Base-by-base conservation (phyloP, 2,888 invertebrate genomes). In the Meteorus colon region DNA sequence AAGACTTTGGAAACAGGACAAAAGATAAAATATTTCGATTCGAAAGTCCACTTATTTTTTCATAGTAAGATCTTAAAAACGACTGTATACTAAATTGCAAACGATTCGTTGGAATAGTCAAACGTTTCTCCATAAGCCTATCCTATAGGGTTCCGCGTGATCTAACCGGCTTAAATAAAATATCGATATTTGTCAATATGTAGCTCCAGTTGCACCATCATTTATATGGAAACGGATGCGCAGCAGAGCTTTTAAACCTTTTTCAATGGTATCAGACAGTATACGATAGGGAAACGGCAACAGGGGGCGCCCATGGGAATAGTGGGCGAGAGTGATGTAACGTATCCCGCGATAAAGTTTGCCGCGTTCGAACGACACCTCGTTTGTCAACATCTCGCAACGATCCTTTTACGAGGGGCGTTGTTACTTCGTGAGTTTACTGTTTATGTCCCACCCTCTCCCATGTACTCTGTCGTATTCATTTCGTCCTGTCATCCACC, bases 341-440 rank as follows among this genome's bases (percentile, higher is more conserved):
- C 45, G 71, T 72, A 63, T 48, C 71, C 63, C 29, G 67, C 75
- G 75, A 75, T 75, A 75, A 76, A 76, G 76, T 76, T 76, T 76
- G 67, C 68, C 72, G 76, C 72, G 72, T 76, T 76, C 67, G 68
- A 76, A 76, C 76, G 76, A 76, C 76, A 73, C 76, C 76, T 76
- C 76, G 76, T 76, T 76, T 76, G 76, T 76, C 76, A 76, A 72
- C 76, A 76, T 72, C 76, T 76, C 62, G 71, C 51, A 27, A 59
- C 67, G 48, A 60, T 76, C 72, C 67, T 76, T 76, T 76, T 76
- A 76, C 72, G 72, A 76, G 60, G 37, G 62, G 65, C 51, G 68
- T 68, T 75, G 72, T 72, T 72, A 59, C 10, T 71, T 45, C 66
- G 51, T 65, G 55, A 75, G 75, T 70, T 69, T 65, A 34, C 69